Conservation (phyloP, 2,888 invertebrate species). For the Drosophila anceps region DNA sequence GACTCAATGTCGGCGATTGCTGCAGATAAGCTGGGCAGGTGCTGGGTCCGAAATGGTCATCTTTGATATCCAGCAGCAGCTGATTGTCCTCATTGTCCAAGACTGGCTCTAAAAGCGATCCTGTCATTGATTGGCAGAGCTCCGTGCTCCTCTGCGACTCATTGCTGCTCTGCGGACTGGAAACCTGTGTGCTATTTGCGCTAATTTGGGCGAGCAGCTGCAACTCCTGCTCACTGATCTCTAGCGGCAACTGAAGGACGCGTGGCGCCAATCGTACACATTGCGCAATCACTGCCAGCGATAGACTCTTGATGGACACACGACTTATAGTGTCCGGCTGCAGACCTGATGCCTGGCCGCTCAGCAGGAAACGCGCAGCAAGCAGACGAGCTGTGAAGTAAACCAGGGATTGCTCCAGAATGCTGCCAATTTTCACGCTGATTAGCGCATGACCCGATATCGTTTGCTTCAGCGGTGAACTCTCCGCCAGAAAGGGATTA, state of each 20-base stretch:
- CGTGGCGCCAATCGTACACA: slow-evolving; percentile 91
- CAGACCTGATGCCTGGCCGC: slow-evolving; percentile 86
- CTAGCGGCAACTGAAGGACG: slow-evolving; percentile 89
- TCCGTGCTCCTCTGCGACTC: slow-evolving; percentile 74
- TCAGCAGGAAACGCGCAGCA: slow-evolving; percentile 83
- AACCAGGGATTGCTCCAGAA: slow-evolving; percentile 84
- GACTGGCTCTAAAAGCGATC: slow-evolving; percentile 26
- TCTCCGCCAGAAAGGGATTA: slow-evolving; percentile 79
- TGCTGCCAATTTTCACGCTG: slow-evolving; percentile 82
- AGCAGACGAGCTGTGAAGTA: slow-evolving; percentile 84
- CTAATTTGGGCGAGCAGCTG: slow-evolving; percentile 50
- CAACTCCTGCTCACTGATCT: slow-evolving; percentile 86
- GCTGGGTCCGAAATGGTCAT: slow-evolving; percentile 88
- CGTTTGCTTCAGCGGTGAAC: slow-evolving; percentile 69
- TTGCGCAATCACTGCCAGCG: slow-evolving; percentile 92
- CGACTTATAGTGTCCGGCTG: slow-evolving; percentile 91
- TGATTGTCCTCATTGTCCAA: slow-evolving; percentile 77
- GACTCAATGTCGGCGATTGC: slow-evolving; percentile 72
- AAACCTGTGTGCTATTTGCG: slow-evolving; percentile 53
- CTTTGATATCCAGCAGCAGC: slow-evolving; percentile 86
- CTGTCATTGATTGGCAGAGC: slow-evolving; percentile 54
- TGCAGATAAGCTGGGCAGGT: slow-evolving; percentile 78
- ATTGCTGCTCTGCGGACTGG: slow-evolving; percentile 75
- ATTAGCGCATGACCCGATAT: slow-evolving; percentile 63
- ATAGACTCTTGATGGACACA: slow-evolving; percentile 96